Percentiles rank a stretch among this genome's conserved stretches.
These are phyloP conservation scores for Vanessa atalanta DNA, from an alignment of 1,140 invertebrate genomes.

Conservation along the genomic window DNA sequence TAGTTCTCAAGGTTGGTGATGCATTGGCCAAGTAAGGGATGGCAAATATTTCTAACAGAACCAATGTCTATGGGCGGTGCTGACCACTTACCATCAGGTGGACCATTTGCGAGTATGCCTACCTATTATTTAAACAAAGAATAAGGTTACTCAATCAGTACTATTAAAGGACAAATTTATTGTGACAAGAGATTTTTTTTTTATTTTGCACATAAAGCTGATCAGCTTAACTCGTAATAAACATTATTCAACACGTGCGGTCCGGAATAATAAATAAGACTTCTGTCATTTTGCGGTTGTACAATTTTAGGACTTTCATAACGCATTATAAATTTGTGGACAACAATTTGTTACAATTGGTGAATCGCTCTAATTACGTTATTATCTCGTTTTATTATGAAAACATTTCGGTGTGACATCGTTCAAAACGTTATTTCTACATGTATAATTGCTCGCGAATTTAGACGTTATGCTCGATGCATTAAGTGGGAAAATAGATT, in stretches of 20 bases:
- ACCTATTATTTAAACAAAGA: too few species aligned
- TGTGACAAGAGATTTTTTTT: too few species aligned
- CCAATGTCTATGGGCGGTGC: too few species aligned
- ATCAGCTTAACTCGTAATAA: slow-evolving; percentile 2
- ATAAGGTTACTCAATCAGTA: too few species aligned
- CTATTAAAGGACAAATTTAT: too few species aligned
- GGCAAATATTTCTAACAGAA: too few species aligned
- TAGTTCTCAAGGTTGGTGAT: too few species aligned
- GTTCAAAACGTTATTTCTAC: not conserved
- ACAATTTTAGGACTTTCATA: slow-evolving; percentile 41
- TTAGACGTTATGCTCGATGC: not conserved
- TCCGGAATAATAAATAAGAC: slow-evolving; percentile 37
- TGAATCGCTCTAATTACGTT: slow-evolving; percentile 39
- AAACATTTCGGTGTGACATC: slow-evolving; percentile 23
- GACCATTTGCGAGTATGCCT: too few species aligned
- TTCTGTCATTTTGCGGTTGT: slow-evolving; percentile 33
- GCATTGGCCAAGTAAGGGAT: too few species aligned
- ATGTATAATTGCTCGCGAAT: slow-evolving; percentile 3
- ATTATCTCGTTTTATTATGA: slow-evolving; percentile 38
- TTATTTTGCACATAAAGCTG: not conserved
- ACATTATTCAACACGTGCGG: slow-evolving; percentile 10
- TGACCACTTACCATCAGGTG: too few species aligned
- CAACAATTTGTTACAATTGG: slow-evolving; percentile 36
- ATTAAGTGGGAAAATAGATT: slow-evolving; percentile 1
- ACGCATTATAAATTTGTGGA: slow-evolving; percentile 28